These are phyloP conservation scores for Phrynosoma platyrhinos DNA, from an alignment of 2,113 vertebrate genomes.

Conservation along the genomic window DNA sequence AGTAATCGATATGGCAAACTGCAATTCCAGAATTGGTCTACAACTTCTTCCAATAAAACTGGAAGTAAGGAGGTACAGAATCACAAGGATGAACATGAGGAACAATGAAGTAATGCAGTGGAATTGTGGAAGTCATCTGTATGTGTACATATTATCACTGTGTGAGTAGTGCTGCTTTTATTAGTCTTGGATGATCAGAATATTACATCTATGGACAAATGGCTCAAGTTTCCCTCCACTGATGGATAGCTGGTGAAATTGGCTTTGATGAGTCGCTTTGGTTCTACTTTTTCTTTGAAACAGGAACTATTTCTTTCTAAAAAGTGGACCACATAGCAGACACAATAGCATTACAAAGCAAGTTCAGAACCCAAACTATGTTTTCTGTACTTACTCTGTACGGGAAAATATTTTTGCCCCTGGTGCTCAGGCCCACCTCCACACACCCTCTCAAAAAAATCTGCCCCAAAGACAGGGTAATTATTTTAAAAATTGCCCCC, in stretches of 20 bases:
- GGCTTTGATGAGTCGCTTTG: not conserved
- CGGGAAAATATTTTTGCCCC: not conserved
- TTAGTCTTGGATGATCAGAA: slow-evolving; percentile 21
- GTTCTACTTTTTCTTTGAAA: not conserved
- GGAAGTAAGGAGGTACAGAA: no score
- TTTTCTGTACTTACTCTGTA: not conserved
- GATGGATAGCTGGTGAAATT: slow-evolving; percentile 58
- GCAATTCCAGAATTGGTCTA: not conserved
- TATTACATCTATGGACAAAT: slow-evolving; percentile 61
- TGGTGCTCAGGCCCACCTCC: not conserved
- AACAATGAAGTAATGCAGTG: not conserved
- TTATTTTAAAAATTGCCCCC: not conserved
- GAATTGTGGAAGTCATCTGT: not conserved
- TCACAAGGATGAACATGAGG: not conserved
- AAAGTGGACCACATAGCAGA: not conserved
- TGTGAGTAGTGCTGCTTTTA: slow-evolving; percentile 32
- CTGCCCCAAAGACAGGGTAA: not conserved
- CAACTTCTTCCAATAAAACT: not conserved
- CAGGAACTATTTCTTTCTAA: not conserved
- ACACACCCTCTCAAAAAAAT: not conserved
- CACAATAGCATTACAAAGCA: not conserved
- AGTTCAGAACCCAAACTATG: not conserved
- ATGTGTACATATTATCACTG: slow-evolving; percentile 29
- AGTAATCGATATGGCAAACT: not conserved
- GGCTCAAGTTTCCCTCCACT: slow-evolving; percentile 60